Evolutionary conservation across 2,888 invertebrate genomes (phyloP).

Genomic region (Antheraea assamensis): DNA sequence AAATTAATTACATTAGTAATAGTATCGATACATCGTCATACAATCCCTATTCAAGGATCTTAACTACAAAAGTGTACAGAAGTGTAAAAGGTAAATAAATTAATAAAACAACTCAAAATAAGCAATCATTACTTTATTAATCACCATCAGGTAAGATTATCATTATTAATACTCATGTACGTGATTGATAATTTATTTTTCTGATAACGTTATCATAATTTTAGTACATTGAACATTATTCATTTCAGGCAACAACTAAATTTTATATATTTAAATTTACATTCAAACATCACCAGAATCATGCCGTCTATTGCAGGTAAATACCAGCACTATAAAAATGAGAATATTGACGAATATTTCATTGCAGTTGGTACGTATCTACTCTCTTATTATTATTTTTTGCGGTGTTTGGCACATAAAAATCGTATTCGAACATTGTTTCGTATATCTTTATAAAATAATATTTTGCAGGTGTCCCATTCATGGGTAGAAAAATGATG

Average conservation of each 20-base stretch:
- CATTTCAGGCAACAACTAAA: neutral
- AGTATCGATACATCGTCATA: no score
- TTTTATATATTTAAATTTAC: neutral
- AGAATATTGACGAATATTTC: conserved; percentile 85
- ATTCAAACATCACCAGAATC: conserved; percentile 31
- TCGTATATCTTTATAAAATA: neutral
- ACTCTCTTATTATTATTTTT: neutral
- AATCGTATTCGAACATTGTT: no score
- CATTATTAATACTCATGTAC: conserved; percentile 17
- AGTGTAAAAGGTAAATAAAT: no score
- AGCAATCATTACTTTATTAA: neutral
- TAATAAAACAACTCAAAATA: neutral
- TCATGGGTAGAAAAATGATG: conserved; percentile 85
- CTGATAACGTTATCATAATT: conserved; percentile 29
- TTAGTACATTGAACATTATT: neutral
- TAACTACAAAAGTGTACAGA: no score
- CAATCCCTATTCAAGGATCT: no score
- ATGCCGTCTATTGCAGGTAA: conserved; percentile 83
- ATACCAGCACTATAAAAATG: conserved; percentile 85
- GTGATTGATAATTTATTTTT: conserved; percentile 24
- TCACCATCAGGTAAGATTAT: conserved; percentile 18
- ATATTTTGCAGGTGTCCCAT: conserved; percentile 82
- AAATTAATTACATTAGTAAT: no score
- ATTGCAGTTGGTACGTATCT: conserved; percentile 80
- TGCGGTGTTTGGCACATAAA: no score